Conservation (phyloP, 2,888 invertebrate genomes). For the Scelioninae gen. 1 region DNA sequence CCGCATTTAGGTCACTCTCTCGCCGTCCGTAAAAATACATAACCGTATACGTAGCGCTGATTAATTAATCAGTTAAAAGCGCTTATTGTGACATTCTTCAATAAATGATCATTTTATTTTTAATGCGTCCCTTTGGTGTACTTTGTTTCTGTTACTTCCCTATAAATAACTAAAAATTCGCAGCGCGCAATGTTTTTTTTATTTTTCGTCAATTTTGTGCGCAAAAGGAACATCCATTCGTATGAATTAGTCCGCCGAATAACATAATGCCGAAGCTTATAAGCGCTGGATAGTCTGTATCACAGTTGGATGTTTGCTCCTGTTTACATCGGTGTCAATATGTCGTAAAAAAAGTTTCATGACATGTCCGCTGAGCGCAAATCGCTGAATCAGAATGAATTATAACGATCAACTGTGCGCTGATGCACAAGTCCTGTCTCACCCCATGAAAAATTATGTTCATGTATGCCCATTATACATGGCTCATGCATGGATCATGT, state of each 20-base stretch:
- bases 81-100: slow-evolving; percentile 26
- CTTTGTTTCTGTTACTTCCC: slow-evolving; percentile 20
- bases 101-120: slow-evolving; percentile 46
- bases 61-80: slow-evolving; percentile 42
- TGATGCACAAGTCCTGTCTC: no score
- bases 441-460: no score
- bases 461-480: no score
- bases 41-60: slow-evolving; percentile 26
- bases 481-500: no score
- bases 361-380: no score
- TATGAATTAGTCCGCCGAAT: slow-evolving; percentile 31
- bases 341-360: slow-evolving; percentile 13
- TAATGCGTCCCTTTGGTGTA: slow-evolving; percentile 8
- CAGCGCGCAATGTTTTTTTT: no score
- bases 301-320: slow-evolving; percentile 45
- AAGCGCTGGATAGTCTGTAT: slow-evolving; percentile 17
- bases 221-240: slow-evolving; percentile 13
- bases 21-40: slow-evolving; percentile 25
- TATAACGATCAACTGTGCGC: neutral
- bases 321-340: slow-evolving; percentile 41
- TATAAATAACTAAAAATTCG: slow-evolving; percentile 26
- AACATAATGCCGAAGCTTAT: slow-evolving; percentile 34
- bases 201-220: neutral
- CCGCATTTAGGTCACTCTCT: slow-evolving; percentile 36
- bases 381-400: no score